Percentiles rank a stretch among this genome's conserved stretches.
Conservation (phyloP, 2,797 vertebrate species). For the Coendou prehensilis region DNA sequence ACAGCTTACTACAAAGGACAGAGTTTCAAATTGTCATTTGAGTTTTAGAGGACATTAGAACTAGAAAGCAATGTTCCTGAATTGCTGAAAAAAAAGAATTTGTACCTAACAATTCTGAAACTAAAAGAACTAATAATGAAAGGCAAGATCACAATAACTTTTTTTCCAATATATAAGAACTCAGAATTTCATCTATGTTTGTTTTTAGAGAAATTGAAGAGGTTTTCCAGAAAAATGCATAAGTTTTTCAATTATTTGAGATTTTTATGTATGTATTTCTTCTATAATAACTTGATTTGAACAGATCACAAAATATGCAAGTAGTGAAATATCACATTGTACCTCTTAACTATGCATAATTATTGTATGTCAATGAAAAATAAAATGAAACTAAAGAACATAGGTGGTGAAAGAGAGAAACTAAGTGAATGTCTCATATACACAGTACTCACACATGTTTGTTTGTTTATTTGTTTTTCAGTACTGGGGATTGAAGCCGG, state of each 20-base stretch:
- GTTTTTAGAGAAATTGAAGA: slow-evolving; percentile 6
- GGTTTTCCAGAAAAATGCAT: background rate
- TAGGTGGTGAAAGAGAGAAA: background rate
- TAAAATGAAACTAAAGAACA: background rate
- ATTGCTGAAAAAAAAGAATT: background rate
- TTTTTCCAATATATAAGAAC: background rate
- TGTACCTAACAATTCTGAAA: background rate
- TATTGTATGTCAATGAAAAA: background rate
- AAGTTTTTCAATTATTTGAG: background rate
- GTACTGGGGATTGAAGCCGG: background rate
- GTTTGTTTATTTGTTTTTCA: background rate
- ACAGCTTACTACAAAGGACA: background rate
- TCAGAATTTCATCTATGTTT: background rate
- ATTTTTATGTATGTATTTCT: background rate
- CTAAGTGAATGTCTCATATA: background rate
- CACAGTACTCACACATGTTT: background rate
- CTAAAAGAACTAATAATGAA: background rate
- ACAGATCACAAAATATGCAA: background rate
- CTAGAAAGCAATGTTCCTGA: background rate
- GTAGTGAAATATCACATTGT: background rate
- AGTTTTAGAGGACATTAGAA: background rate
- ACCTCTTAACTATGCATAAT: background rate
- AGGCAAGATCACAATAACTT: background rate
- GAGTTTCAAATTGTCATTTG: background rate
- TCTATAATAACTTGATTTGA: background rate